Base-by-base conservation (phyloP, 2,888 invertebrate species). In the Drosophila paranaensis region DNA sequence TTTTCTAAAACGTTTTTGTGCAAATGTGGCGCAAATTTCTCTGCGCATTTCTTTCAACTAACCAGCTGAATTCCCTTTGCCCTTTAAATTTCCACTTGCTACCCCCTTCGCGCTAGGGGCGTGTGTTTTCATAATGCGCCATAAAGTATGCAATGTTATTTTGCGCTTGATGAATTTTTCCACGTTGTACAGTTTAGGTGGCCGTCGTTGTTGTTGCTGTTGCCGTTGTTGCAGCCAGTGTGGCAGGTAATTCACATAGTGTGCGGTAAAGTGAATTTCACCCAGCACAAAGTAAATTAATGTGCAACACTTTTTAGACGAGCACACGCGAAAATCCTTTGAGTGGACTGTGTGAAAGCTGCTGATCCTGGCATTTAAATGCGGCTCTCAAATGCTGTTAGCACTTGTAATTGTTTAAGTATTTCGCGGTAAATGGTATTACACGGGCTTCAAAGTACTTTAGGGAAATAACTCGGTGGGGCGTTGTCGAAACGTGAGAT, bases 111-210 rank as follows among this genome's bases (percentile, higher is more conserved):
- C 57, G 50, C 45, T 65, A 39, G 40, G 46, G 30, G 74, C 77
- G 88, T 85, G 89, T 84, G 88, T 78, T 86, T 86, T 84, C 86
- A 89, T 86, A 87, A 87, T 89, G 84, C 84, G 87, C 84, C 82
- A 89, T 87, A 86, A 89, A 86, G 86, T 86, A 86, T 87, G 89
- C 88, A 86, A 86, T 86, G 86, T 87, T 86, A 89, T 86, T 86
- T 86, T 86, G 82, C 74, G 89, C 86, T 87, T 89, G 86, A 86
- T 86, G 84, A 87, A 86, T 89, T 88, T 86, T 89, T 86, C 82
- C 79, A 75, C 77, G 76, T 72, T 80, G 71, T 73, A 75, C 84
- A 79, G 79, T 84, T 87, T 69, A 60, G 55, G 56, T 65, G 51
- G 66, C 58, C 57, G 57, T 53, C 64, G 46, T 73, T 62, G 33